Base-by-base conservation (phyloP, 2,113 vertebrate species). In the Oncorhynchus mykiss region DNA sequence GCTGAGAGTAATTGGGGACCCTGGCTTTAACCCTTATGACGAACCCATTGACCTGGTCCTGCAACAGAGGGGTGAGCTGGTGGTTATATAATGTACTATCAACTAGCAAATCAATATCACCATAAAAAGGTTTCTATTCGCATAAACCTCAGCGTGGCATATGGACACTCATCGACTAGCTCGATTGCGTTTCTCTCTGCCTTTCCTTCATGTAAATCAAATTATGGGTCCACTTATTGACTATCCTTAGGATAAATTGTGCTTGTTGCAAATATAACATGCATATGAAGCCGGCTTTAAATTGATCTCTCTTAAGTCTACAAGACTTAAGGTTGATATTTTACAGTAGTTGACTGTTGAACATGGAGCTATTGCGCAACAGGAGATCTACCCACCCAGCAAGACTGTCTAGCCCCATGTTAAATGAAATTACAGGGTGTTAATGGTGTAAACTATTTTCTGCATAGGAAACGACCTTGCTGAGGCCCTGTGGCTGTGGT, bases 371-470 rank as follows among this genome's bases (percentile, higher is more conserved):
- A 67, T 68, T 20, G 67, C 8, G 31, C 16, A 34, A 18, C 8
- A 31, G 31, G 14, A 18, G 31, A 45, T 45, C 39, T 45, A 12
- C 9, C 39, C 39, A 45, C 39, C 39, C 9, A 45, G 9, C 39
- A 45, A 45, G 9, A 45, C 39, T 45, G 39, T 9, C 57, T 70
- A 6, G 51, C 67, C 70, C 13, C n/a, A 0, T n/a, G 78, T 78
- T 75, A 75, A 80, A 80, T 81, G 22, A 81, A 82, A 78, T 84
- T 78, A 84, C 49, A 76, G 75, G 73, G 77, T 76, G 85, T 88
- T 86, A 82, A 87, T 31, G 74, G 85, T 6, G 5, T 71, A 76
- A 69, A 77, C 76, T 78, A 51, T 57, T 85, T 48, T 73, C 82
- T 49, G 70, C 77, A 34, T 71, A 69, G 78, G 78, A 83, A 80